Percentiles rank a stretch among this genome's conserved stretches.
Evolutionary conservation across 2,888 invertebrate genomes (phyloP).

Genomic region (Lottia gigantea): DNA sequence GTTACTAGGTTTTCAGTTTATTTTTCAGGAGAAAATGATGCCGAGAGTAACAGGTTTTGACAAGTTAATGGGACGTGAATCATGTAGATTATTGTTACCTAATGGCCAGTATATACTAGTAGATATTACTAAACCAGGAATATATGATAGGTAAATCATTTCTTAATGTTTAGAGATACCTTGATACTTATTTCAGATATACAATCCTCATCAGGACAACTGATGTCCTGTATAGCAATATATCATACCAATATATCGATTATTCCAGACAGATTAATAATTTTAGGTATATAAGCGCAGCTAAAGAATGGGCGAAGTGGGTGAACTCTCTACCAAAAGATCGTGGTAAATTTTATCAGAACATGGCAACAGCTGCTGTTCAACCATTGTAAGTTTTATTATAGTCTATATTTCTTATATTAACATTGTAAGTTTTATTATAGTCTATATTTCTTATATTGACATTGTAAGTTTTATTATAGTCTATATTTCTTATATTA

Average conservation of each 20-base stretch:
- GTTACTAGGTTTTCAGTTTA: too few species aligned
- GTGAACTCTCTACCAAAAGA: conserved; percentile 55
- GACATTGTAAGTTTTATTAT: too few species aligned
- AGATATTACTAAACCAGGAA: conserved; percentile 46
- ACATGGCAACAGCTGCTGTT: conserved; percentile 27
- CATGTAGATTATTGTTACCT: conserved; percentile 51
- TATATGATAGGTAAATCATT: conserved; percentile 53
- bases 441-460: too few species aligned
- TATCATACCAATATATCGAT: too few species aligned
- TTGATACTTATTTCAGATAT: background rate
- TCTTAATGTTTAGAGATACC: too few species aligned
- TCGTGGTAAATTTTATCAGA: conserved; percentile 51
- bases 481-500: too few species aligned
- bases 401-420: too few species aligned
- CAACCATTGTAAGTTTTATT: conserved; percentile 32
- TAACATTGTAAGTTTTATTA: too few species aligned
- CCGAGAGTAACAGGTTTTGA: conserved; percentile 21
- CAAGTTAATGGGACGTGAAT: conserved; percentile 16
- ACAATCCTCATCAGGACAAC: background rate
- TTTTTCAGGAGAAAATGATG: background rate
- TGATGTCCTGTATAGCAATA: background rate
- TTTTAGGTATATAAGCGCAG: conserved; percentile 54
- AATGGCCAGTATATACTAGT: conserved; percentile 56
- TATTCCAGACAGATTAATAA: too few species aligned
- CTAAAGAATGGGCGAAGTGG: conserved; percentile 61